Conservation (phyloP, 37 sponge, comb jelly and placozoan genomes). For the Lycopodina hypogea region DNA sequence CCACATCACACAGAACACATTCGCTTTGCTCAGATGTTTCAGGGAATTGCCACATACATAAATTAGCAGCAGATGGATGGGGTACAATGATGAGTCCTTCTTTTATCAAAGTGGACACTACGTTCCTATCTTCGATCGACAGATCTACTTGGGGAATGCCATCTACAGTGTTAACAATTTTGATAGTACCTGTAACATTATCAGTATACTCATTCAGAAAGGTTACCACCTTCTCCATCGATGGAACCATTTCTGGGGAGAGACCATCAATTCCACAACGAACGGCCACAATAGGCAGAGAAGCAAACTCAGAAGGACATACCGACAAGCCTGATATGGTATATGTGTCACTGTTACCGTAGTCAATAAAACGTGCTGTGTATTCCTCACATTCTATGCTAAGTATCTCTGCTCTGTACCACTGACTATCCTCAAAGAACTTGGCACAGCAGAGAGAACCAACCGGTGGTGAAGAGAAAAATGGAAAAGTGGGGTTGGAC, state of each 20-base stretch:
- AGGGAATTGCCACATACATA: not conserved
- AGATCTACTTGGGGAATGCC: not conserved
- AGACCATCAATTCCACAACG: conserved; percentile 23
- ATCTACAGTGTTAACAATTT: not conserved
- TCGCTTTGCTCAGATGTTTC: not conserved
- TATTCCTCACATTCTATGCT: not conserved
- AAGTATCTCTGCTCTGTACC: conserved; percentile 58
- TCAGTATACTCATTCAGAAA: not conserved
- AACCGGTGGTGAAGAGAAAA: not conserved
- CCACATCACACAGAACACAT: conserved; percentile 11
- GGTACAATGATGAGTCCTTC: not conserved
- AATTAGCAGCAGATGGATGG: conserved; percentile 2
- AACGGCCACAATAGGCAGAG: conserved; percentile 21
- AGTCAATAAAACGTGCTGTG: conserved; percentile 56
- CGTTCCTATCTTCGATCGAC: not conserved
- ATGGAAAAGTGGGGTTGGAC: not conserved
- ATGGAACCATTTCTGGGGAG: not conserved
- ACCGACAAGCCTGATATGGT: not conserved
- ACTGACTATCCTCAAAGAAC: conserved; percentile 55
- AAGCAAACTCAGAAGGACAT: conserved; percentile 30
- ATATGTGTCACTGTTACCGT: conserved; percentile 62
- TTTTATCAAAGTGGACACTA: not conserved
- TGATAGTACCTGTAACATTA: not conserved
- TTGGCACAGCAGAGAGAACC: conserved; percentile 55
- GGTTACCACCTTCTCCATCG: not conserved